Percentiles rank a stretch among this genome's conserved stretches.
Evolutionary conservation across 2,797 vertebrate species (phyloP).

Genomic region (Chaunax sp.): DNA sequence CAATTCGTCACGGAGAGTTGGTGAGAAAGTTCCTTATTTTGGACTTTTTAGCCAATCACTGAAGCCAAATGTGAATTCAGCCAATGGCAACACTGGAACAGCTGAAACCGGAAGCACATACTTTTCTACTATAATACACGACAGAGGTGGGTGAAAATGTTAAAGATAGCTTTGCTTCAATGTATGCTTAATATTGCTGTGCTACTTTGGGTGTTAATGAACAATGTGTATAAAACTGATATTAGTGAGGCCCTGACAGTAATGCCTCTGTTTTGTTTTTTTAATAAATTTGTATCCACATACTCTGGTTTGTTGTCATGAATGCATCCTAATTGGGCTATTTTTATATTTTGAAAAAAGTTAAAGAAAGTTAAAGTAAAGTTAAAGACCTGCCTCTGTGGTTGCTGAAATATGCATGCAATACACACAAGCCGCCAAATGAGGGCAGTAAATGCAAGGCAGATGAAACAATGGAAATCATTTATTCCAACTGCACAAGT

Average conservation of each 20-base stretch:
- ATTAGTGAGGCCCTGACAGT: neutral
- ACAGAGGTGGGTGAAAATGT: neutral
- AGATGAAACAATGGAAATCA: constrained; percentile 6
- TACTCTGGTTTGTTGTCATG: rapidly evolving
- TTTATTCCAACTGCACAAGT: neutral
- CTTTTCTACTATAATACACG: rapidly evolving
- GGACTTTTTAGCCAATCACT: constrained; percentile 31
- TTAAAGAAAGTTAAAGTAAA: too few relatives aligned
- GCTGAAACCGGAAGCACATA: constrained; percentile 39
- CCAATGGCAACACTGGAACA: constrained; percentile 29
- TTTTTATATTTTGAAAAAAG: neutral
- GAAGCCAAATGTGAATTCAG: neutral
- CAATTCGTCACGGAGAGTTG: neutral
- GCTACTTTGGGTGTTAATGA: too few relatives aligned
- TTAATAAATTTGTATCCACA: neutral
- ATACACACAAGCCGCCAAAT: constrained; percentile 37
- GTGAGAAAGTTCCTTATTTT: constrained; percentile 23
- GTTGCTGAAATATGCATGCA: constrained; percentile 22
- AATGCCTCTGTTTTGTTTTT: neutral
- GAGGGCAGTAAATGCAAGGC: constrained; percentile 73
- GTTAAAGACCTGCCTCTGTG: neutral
- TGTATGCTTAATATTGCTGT: neutral
- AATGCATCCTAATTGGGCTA: neutral
- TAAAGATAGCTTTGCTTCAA: neutral
- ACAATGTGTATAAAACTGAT: neutral